These are phyloP conservation scores for Drosophila prosaltans DNA, from an alignment of 1,140 invertebrate species.

Conservation along the genomic window DNA sequence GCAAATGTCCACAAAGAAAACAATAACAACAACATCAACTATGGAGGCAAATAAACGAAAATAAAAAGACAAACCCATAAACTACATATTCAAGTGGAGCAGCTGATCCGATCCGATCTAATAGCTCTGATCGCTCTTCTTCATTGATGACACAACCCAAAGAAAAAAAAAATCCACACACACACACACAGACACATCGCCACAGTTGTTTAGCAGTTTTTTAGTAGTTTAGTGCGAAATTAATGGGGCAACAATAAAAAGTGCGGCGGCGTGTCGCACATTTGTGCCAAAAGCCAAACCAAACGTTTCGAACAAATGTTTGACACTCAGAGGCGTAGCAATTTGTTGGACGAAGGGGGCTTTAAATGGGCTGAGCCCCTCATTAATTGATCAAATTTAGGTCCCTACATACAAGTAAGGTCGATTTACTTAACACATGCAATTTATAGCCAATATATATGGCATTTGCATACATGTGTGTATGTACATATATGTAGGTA, in stretches of 20 bases:
- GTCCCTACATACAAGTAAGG: background rate
- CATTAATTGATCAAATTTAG: conserved; percentile 4
- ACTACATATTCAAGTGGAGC: conserved; percentile 43
- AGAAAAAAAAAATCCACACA: background rate
- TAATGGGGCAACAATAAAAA: conserved; percentile 60
- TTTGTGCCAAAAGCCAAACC: conserved; percentile 56
- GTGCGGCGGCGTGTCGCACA: conserved; percentile 42
- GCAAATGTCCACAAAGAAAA: conserved; percentile 45
- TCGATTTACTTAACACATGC: background rate
- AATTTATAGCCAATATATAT: background rate
- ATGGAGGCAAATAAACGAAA: conserved; percentile 14
- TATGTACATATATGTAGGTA: too few species aligned
- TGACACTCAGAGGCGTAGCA: background rate
- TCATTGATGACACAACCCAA: conserved; percentile 41
- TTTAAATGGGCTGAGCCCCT: background rate
- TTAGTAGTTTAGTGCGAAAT: conserved; percentile 76
- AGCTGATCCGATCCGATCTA: conserved; percentile 55
- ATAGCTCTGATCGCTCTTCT: conserved; percentile 18
- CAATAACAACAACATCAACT: conserved; percentile 1
- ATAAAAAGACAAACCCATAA: conserved; percentile 16
- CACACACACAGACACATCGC: conserved; percentile 23
- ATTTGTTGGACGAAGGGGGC: background rate
- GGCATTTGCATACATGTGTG: background rate
- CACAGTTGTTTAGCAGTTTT: conserved; percentile 49
- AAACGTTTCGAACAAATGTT: conserved; percentile 8